A percentile compares a stretch with the other conserved stretches of the same genome.
These are phyloP conservation scores for Mythimna ferrago DNA, from an alignment of 2,888 invertebrate genomes.

Conservation along the genomic window DNA sequence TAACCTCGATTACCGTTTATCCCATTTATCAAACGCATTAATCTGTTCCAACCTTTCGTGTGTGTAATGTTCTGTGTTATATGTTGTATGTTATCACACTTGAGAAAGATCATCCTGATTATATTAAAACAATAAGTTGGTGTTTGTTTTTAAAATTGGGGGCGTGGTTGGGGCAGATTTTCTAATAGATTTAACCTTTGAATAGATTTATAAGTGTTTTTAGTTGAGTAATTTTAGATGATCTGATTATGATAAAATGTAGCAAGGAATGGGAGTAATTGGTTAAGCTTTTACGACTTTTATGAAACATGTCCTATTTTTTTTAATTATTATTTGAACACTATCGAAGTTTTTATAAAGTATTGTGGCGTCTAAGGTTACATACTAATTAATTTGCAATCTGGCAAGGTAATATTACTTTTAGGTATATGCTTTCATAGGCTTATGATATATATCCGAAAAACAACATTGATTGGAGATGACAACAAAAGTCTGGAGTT, in stretches of 20 bases:
- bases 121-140: slow-evolving; percentile 44
- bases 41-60: slow-evolving; percentile 61
- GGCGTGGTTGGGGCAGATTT: slow-evolving; percentile 41
- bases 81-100: slow-evolving; percentile 49
- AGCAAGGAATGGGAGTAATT: slow-evolving; percentile 6
- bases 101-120: slow-evolving; percentile 46
- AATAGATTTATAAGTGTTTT: slow-evolving; percentile 56
- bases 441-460: no score
- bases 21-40: slow-evolving; percentile 57
- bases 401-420: no score
- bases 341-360: no score
- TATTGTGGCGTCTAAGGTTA: no score
- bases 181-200: slow-evolving; percentile 46
- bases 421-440: no score
- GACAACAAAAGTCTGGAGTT: no score
- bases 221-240: slow-evolving; percentile 37
- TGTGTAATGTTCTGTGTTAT: slow-evolving; percentile 53
- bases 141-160: slow-evolving; percentile 45
- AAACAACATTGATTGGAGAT: no score
- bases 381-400: no score
- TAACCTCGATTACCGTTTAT: slow-evolving; percentile 44
- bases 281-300: no score
- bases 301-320: no score
- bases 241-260: slow-evolving; percentile 38
- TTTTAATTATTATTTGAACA: no score